Evolutionary conservation across 2,113 vertebrate species (phyloP).

Genomic region (Microcebus ravelobensis): DNA sequence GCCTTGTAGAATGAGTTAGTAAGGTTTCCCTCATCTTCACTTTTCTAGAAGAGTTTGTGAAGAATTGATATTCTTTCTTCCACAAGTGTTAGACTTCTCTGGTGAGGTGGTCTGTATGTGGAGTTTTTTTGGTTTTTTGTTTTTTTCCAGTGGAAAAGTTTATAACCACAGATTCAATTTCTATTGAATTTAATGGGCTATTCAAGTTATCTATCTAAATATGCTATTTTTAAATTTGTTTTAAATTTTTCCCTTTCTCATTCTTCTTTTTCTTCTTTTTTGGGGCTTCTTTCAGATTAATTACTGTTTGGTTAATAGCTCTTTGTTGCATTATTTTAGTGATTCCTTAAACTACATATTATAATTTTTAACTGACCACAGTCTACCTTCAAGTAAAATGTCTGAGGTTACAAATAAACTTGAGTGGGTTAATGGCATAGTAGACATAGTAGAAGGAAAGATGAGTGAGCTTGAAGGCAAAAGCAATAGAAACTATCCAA

Average conservation of each 20-base stretch:
- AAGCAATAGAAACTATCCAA: not conserved
- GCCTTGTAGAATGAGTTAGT: not conserved
- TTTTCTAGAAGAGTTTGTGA: not conserved
- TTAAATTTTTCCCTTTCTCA: not conserved
- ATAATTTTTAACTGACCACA: not conserved
- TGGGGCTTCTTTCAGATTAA: not conserved
- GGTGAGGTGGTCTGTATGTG: not conserved
- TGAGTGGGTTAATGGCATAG: not conserved
- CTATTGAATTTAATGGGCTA: not conserved
- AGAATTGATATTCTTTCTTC: not conserved
- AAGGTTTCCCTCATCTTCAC: not conserved
- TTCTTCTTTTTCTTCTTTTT: not conserved
- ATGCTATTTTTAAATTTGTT: not conserved
- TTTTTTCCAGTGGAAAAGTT: not conserved
- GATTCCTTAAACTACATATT: not conserved
- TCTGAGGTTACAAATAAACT: not conserved
- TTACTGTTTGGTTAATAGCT: not conserved
- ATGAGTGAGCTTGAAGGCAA: not conserved
- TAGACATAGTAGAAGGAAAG: not conserved
- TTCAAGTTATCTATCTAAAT: not conserved
- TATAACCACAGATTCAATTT: constrained; percentile 21
- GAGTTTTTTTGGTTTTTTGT: not conserved
- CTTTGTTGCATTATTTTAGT: not conserved
- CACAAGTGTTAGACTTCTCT: not conserved
- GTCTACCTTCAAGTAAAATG: not conserved